Evolutionary conservation across 1,140 invertebrate species (phyloP).

Genomic region (Nymphalis io): DNA sequence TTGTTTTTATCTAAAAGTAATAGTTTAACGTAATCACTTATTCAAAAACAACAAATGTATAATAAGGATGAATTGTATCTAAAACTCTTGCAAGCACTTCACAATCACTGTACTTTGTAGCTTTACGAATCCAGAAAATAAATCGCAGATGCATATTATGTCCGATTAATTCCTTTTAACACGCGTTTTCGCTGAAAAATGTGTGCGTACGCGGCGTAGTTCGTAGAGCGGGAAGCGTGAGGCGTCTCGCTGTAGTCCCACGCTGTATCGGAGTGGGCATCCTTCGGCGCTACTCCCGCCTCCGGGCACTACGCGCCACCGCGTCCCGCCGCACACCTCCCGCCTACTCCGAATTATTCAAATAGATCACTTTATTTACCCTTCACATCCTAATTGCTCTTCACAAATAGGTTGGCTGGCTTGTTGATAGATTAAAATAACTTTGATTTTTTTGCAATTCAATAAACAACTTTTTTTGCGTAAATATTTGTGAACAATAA

Average conservation of each 20-base stretch:
- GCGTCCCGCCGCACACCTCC: conserved; percentile 50
- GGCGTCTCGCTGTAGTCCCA: conserved; percentile 59
- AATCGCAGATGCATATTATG: conserved; percentile 34
- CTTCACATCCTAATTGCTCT: conserved; percentile 42
- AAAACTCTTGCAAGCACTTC: conserved; percentile 25
- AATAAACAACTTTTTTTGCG: not conserved
- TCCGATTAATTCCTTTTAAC: conserved; percentile 32
- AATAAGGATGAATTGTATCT: not conserved
- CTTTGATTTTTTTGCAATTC: conserved; percentile 19
- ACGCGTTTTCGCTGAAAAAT: conserved; percentile 34
- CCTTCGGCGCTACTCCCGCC: conserved; percentile 53
- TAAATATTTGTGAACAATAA: not conserved
- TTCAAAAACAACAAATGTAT: conserved; percentile 3
- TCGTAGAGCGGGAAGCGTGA: conserved; percentile 35
- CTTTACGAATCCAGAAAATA: conserved; percentile 24
- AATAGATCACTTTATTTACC: conserved; percentile 50
- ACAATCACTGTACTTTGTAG: conserved; percentile 23
- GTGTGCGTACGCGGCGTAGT: conserved; percentile 28
- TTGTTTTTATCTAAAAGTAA: not conserved
- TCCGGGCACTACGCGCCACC: conserved; percentile 49
- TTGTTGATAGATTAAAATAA: conserved; percentile 32
- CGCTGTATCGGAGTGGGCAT: conserved; percentile 63
- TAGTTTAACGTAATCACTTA: conserved; percentile 13
- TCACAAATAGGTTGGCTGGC: conserved; percentile 26
- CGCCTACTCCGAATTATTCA: conserved; percentile 39